Percentiles rank a stretch among this genome's conserved stretches.
Evolutionary conservation across 2,113 vertebrate species (phyloP).

Genomic region (Anser brachyrhynchus): DNA sequence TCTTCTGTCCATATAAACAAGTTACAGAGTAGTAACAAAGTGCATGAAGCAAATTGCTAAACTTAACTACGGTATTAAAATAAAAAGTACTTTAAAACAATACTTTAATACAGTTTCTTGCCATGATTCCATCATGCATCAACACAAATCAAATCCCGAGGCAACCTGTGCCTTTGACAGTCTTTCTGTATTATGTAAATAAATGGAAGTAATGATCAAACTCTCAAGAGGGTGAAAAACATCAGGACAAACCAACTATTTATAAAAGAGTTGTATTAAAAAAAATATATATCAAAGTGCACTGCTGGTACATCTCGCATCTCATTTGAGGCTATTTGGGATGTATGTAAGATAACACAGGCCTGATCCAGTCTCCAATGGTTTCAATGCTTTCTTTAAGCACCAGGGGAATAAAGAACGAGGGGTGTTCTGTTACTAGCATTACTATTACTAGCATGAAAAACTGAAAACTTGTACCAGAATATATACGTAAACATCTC

Average conservation of each 20-base stretch:
- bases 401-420: background rate
- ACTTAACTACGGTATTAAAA: slow-evolving; percentile 63
- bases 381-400: background rate
- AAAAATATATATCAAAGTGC: slow-evolving; percentile 75
- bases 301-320: slow-evolving; percentile 64
- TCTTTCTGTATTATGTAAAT: slow-evolving; percentile 75
- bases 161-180: slow-evolving; percentile 89
- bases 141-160: slow-evolving; percentile 81
- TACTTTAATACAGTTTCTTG: slow-evolving; percentile 78
- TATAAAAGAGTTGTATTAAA: slow-evolving; percentile 69
- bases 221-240: slow-evolving; percentile 62
- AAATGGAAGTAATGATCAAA: slow-evolving; percentile 59
- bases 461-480: slow-evolving; percentile 46
- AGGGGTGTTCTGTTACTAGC: background rate
- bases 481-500: slow-evolving; percentile 73
- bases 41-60: slow-evolving; percentile 67
- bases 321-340: background rate
- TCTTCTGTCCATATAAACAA: slow-evolving; percentile 52
- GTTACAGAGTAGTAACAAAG: slow-evolving; percentile 65
- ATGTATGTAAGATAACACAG: background rate
- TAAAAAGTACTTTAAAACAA: slow-evolving; percentile 81
- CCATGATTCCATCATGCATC: slow-evolving; percentile 83
- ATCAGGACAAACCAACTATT: slow-evolving; percentile 66
- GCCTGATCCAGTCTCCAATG: slow-evolving; percentile 12
- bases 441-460: background rate